Base-by-base conservation (phyloP, 2,888 invertebrate species). In the Aspidapion aeneum region DNA sequence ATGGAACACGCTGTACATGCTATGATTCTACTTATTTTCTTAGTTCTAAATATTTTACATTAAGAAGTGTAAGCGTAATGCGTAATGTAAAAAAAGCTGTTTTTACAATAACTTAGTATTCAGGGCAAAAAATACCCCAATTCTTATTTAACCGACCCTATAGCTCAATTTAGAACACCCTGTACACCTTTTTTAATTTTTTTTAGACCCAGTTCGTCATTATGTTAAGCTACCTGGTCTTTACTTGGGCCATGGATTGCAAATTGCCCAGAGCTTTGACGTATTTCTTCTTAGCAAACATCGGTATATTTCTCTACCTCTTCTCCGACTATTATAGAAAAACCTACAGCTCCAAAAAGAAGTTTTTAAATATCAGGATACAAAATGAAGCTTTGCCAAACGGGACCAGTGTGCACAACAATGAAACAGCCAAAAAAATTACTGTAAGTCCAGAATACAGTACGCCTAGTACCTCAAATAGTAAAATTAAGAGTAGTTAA, bases 191-290 rank as follows among this genome's bases (percentile, higher is more conserved):
- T n/a, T n/a, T 35, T 35, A 35, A 7, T 35, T 35, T 35, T 68
- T 76, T 77, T 82, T 75, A 90, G 89, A 81, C 87, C 60, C 92
- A 93, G 79, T 93, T 93, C 78, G 80, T 85, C 73, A 87, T 92
- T 54, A 87, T 93, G 74, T 85, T 91, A 75, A 82, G 87, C 61
- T 92, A 93, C 77, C 87, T 89, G 72, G 77, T 85, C 60, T 82
- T 82, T 70, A 83, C 89, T 3, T 86, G 89, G 73, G 82, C 84
- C 70, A 82, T 85, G 66, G 88, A 86, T 69, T 90, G 90, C 78
- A 86, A 87, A 74, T 88, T 89, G 72, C 90, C 92, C 0, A 90
- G 89, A 73, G 77, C 82, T 16, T 84, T 92, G 70, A 86, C 87
- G 56, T 84, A 85, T 67, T 81, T 92, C 57, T 83, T 92, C 18